A percentile compares a stretch with the other conserved stretches of the same genome.
phyloP scores from a whole-genome alignment of 2,113 vertebrate species.

The Spermophilus dauricus region DNA sequence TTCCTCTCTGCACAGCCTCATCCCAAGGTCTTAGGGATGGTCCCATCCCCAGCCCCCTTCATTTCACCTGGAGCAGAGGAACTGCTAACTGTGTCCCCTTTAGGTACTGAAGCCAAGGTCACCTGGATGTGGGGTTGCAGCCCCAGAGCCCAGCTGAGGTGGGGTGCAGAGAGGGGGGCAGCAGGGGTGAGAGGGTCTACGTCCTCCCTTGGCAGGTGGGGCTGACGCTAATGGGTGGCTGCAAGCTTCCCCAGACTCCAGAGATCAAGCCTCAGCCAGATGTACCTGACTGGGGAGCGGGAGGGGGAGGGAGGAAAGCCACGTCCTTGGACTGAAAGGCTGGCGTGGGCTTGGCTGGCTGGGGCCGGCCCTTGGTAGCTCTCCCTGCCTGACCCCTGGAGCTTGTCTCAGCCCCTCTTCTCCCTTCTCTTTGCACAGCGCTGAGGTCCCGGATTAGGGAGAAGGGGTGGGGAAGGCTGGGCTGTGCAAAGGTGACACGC shows the following conservation, averaged over 20 bases:
- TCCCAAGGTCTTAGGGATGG: background rate
- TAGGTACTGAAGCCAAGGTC: background rate
- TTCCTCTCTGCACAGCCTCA: background rate
- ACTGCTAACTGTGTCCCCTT: background rate
- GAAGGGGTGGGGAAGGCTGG: background rate
- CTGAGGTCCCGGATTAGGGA: background rate
- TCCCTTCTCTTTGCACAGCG: background rate
- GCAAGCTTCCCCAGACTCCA: background rate
- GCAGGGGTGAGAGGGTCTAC: no score
- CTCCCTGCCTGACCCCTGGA: background rate
- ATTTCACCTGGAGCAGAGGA: background rate
- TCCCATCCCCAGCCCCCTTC: background rate
- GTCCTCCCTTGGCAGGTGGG: background rate
- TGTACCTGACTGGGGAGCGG: background rate
- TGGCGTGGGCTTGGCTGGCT: background rate
- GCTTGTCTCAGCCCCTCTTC: background rate
- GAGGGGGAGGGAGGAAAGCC: no score
- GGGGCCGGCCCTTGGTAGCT: background rate
- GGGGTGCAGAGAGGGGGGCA: background rate
- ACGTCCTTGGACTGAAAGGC: background rate
- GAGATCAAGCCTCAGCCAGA: background rate
- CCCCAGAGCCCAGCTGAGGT: background rate
- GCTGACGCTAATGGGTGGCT: background rate
- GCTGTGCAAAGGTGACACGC: slow-evolving; percentile 6
- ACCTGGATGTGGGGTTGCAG: background rate